Evolutionary conservation across 1,140 invertebrate genomes (phyloP).

Genomic region (Atta colombica): DNA sequence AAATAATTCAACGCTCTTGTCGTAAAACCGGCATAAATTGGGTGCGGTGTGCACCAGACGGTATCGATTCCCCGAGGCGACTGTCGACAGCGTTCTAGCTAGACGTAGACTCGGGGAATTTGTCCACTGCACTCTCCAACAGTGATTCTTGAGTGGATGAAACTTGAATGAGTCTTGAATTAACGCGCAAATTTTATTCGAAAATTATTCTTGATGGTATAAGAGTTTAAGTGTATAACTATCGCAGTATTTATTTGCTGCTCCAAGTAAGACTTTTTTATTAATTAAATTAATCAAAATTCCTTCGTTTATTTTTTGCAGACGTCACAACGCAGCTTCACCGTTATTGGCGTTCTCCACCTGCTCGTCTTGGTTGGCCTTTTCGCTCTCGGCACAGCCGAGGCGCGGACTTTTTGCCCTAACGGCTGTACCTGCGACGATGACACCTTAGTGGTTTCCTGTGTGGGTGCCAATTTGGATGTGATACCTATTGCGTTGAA

Average conservation of each 20-base stretch:
- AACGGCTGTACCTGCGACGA: constrained; percentile 94
- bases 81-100: constrained; percentile 12
- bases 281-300: not conserved
- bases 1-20: constrained; percentile 58
- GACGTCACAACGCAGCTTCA: constrained; percentile 46
- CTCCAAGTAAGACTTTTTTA: not conserved
- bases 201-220: not conserved
- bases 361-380: constrained; percentile 80
- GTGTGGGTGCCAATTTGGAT: constrained; percentile 94
- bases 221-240: not conserved
- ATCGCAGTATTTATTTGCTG: not conserved
- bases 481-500: constrained; percentile 96
- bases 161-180: not conserved
- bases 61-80: constrained; percentile 41
- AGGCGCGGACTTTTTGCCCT: constrained; percentile 88
- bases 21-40: constrained; percentile 60
- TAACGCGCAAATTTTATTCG: not conserved
- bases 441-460: constrained; percentile 94
- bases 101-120: not conserved
- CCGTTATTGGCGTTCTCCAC: constrained; percentile 46
- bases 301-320: constrained; percentile 59
- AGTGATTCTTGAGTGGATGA: not conserved
- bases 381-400: constrained; percentile 81
- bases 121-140: not conserved
- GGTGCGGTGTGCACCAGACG: constrained; percentile 23